Base-by-base conservation (phyloP, 2,797 vertebrate species). In the Ctenopoma multispine region DNA sequence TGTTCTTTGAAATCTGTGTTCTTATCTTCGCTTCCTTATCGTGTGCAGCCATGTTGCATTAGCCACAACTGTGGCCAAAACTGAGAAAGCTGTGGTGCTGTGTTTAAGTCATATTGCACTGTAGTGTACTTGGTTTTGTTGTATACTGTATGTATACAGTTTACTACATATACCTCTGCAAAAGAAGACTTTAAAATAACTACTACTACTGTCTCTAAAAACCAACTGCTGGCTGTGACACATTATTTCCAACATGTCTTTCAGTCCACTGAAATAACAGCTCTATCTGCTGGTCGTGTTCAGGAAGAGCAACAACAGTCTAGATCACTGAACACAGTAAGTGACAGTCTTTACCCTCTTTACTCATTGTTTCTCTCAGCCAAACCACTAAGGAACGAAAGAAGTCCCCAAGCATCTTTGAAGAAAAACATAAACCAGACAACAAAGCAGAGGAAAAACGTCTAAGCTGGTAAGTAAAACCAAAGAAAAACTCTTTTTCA, bases 251-350 rank as follows among this genome's bases (percentile, higher is more conserved):
- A 27, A 11, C 18, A 1, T 6, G n/a, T 55, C 24, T 27, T n/a
- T 21, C 21, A 23, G 7, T 4, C 38, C 17, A 40, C 38, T 55
- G 12, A 49, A 23, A 21, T 36, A 55, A 11, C 78, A 66, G 77
- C 83, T 48, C 77, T 12, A 71, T 57, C 87, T 87, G 66, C 80
- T 85, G 86, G 79, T 24, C 62, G 61, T 2, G 7, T 17, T 18
- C 1, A 65, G 34, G 43, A 41, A 77, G 17, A 44, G 31, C 55
- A 61, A 4, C 9, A 23, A 13, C 17, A 58, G 17, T 3, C 2
- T 10, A 3, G 6, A 11, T 43, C 8, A 13, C 23, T 36, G 10
- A 10, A 2, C 13, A 13, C 36, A 38, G 36, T 13, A 34, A 1
- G 11, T 8, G 9, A 31, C 27, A 1, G 29, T 27, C 15, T 18